Evolutionary conservation across 2,888 invertebrate species (phyloP).

Genomic region (Pheosia gnoma): DNA sequence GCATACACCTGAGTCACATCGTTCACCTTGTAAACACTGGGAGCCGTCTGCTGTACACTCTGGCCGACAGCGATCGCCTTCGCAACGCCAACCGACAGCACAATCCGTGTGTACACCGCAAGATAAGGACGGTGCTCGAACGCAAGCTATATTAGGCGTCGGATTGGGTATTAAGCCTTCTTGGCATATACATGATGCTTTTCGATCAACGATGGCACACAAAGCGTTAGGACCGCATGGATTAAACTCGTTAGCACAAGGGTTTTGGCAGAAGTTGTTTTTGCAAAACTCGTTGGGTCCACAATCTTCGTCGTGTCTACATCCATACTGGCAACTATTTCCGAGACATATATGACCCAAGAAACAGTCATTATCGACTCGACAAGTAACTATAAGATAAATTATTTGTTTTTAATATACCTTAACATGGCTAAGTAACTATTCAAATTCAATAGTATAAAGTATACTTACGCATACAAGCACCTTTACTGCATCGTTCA

Average conservation of each 20-base stretch:
- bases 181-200: conserved; percentile 92
- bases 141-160: conserved; percentile 94
- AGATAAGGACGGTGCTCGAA: conserved; percentile 89
- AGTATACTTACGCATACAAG: conserved; percentile 88
- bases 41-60: conserved; percentile 88
- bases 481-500: conserved; percentile 93
- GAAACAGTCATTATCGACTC: conserved; percentile 96
- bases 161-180: conserved; percentile 93
- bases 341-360: conserved; percentile 94
- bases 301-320: conserved; percentile 94
- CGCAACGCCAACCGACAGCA: conserved; percentile 87
- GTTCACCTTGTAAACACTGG: conserved; percentile 93
- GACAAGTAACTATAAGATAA: conserved; percentile 88
- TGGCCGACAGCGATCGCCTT: conserved; percentile 89
- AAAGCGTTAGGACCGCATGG: conserved; percentile 94
- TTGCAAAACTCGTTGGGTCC: conserved; percentile 92
- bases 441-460: neutral
- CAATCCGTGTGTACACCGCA: conserved; percentile 92
- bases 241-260: conserved; percentile 86
- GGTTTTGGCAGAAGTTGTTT: conserved; percentile 91
- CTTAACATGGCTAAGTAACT: too few relatives aligned
- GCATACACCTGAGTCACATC: conserved; percentile 90
- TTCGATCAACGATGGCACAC: conserved; percentile 91
- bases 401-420: neutral
- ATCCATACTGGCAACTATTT: conserved; percentile 94